Conservation (phyloP, 2,797 vertebrate species). For the Ctenosaura bakeri region DNA sequence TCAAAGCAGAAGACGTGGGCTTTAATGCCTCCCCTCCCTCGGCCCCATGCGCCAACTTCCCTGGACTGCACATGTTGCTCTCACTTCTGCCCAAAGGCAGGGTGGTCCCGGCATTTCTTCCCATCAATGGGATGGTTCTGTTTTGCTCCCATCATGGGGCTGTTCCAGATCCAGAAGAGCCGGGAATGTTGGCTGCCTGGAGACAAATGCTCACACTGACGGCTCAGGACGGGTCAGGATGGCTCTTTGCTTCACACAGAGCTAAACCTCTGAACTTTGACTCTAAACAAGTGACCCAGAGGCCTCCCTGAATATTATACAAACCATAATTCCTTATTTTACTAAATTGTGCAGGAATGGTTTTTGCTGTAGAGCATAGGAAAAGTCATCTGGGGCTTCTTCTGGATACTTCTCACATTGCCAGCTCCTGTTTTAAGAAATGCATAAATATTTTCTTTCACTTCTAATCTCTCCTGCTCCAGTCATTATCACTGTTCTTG, state of each 20-base stretch:
- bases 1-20: too few relatives aligned
- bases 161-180: constrained; percentile 64
- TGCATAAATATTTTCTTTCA: too few relatives aligned
- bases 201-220: constrained; percentile 54
- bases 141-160: constrained; percentile 79
- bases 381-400: neutral
- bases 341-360: neutral
- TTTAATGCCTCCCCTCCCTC: too few relatives aligned
- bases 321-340: neutral
- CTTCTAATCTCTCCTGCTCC: too few relatives aligned
- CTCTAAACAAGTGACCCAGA: neutral
- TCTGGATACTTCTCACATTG: too few relatives aligned
- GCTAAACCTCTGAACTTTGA: constrained; percentile 13
- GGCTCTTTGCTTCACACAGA: too few relatives aligned
- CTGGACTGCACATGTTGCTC: constrained; percentile 69
- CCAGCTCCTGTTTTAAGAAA: too few relatives aligned
- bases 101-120: constrained; percentile 83
- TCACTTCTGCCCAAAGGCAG: constrained; percentile 71
- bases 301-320: too few relatives aligned
- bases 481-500: too few relatives aligned
- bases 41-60: too few relatives aligned
- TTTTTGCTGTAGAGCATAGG: neutral
- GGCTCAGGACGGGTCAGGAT: too few relatives aligned
- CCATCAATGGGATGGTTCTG: constrained; percentile 68
- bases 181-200: constrained; percentile 47